Base-by-base conservation (phyloP, 2,113 vertebrate genomes). In the Dipodomys ordii region DNA sequence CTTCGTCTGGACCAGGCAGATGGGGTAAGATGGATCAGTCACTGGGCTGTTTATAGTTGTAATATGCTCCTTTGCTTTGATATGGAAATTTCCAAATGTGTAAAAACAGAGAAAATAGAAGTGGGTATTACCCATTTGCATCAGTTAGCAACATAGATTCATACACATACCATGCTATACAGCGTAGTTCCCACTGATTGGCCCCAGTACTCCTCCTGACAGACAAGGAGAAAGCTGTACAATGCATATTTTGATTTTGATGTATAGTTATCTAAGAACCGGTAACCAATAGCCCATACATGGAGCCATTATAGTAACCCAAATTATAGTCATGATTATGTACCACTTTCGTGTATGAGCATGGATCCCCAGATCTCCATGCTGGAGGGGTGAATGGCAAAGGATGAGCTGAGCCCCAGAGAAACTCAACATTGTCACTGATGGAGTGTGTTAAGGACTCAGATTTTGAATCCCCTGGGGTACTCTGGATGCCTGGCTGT, bases 1-100 rank as follows among this genome's bases (percentile, higher is more conserved):
- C 98, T 99, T 95, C 98, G 91, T 88, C 96, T 99, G 96, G 98
- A 97, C 0, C 98, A 98, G 84, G 95, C 95, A 92, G 97, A 98
- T 28, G 98, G 98, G 98, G 99, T 99, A 97, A 98, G 98, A 96
- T 25, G 68, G 35, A 28, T 1, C 64, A 0, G 1, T n/a, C 0
- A 12, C 12, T 3, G 3, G 25, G 46, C 68, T 86, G 7, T 28
- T 39, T 49, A 57, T 57, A 9, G 2, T 32, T 49, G 73, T 25
- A 78, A 65, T 1, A 3, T 5, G 3, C 27, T 30, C 3, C 18
- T 90, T 4, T 71, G 25, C 25, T 78, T 60, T 62, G 2, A 18
- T 67, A 8, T 53, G 65, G 57, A 78, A 78, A 92, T 74, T 74
- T 93, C 32, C 19, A 53, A 81, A 53, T 44, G 60, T 53, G 23